Conservation (phyloP, 2,888 invertebrate genomes). For the Archips crataeganus region DNA sequence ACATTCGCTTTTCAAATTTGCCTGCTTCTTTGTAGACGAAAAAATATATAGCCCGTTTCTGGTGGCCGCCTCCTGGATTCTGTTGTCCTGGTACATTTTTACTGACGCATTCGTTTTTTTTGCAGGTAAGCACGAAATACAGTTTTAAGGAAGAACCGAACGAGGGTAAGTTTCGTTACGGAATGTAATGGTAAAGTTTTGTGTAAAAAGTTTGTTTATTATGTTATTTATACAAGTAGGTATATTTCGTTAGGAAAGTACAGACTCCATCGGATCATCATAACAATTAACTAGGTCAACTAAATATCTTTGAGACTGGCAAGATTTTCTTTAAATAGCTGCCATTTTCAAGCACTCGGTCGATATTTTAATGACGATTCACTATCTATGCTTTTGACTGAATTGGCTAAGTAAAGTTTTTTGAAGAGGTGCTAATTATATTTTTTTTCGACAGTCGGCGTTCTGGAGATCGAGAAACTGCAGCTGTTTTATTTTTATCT, state of each 20-base stretch:
- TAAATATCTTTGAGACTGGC: no score
- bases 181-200: neutral
- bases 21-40: constrained; percentile 37
- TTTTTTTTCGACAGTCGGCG: no score
- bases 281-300: no score
- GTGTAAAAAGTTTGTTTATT: neutral
- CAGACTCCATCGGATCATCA: neutral
- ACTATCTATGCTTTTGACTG: no score
- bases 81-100: constrained; percentile 49
- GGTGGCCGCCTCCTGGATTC: constrained; percentile 53
- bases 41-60: constrained; percentile 39
- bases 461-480: no score
- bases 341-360: no score
- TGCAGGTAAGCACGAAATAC: constrained; percentile 67
- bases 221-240: neutral
- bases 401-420: no score
- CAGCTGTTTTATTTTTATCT: no score
- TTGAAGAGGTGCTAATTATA: no score
- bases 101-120: constrained; percentile 49
- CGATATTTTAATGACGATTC: no score
- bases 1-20: constrained; percentile 40
- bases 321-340: no score
- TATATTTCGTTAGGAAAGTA: neutral
- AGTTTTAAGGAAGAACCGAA: constrained; percentile 51
- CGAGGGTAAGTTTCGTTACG: constrained; percentile 47